These are phyloP conservation scores for Tauraco hartlaubi DNA, from an alignment of 2,797 vertebrate genomes.

Conservation along the genomic window DNA sequence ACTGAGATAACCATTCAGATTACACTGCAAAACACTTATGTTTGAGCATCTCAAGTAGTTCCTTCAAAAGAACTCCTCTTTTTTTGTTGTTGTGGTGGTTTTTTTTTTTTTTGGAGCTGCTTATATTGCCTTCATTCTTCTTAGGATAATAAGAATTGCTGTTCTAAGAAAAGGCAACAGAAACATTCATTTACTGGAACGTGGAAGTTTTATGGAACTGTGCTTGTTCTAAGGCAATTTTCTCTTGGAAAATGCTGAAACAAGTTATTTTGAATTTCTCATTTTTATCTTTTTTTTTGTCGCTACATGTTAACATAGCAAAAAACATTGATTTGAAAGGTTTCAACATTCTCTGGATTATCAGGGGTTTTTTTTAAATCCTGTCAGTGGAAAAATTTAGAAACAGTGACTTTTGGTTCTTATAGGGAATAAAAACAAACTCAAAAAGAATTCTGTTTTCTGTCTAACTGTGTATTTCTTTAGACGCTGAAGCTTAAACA, in stretches of 20 bases:
- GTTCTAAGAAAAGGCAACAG: background rate
- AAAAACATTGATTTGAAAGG: conserved; percentile 12
- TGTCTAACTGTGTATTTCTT: background rate
- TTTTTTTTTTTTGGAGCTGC: background rate
- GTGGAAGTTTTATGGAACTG: background rate
- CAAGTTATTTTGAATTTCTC: background rate
- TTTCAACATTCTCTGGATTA: background rate
- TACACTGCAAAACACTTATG: background rate
- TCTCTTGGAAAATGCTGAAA: background rate
- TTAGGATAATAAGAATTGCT: background rate
- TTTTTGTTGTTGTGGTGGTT: background rate
- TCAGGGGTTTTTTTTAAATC: background rate
- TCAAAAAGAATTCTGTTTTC: background rate
- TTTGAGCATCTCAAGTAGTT: background rate
- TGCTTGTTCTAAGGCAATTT: background rate
- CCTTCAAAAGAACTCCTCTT: background rate
- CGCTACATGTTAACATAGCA: background rate
- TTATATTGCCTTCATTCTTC: background rate
- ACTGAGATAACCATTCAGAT: background rate
- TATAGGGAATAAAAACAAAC: background rate
- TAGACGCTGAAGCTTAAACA: conserved; percentile 11
- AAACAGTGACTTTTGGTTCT: background rate
- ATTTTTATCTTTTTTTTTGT: background rate
- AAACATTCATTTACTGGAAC: background rate
- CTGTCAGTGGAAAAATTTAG: background rate